phyloP scores from a whole-genome alignment of 2,888 invertebrate genomes.

The Zonitis immaculata region DNA sequence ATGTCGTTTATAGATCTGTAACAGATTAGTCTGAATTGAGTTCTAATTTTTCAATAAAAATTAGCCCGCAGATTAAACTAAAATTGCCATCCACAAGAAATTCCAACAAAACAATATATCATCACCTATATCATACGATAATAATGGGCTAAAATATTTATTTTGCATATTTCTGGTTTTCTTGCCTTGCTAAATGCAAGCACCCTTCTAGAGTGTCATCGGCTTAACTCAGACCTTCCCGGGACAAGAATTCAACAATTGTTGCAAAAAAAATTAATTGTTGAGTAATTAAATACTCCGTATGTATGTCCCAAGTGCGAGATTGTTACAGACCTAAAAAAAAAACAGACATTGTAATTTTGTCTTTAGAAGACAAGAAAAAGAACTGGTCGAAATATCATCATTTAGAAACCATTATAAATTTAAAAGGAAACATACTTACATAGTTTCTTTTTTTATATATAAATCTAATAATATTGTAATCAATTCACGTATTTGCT shows the following conservation, averaged over 20 bases:
- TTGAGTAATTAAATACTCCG: conserved; percentile 58
- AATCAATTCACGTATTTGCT: conserved; percentile 5
- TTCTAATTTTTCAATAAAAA: conserved; percentile 50
- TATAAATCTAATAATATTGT: not conserved
- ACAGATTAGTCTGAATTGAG: conserved; percentile 87
- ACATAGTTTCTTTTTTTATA: too few relatives aligned
- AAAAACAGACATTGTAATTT: not conserved
- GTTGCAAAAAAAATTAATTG: conserved; percentile 3
- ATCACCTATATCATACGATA: conserved; percentile 49
- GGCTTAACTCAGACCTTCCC: conserved; percentile 80
- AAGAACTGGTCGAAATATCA: conserved; percentile 11
- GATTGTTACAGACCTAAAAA: conserved; percentile 65
- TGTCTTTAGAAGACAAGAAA: not conserved
- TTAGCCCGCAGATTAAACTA: conserved; percentile 72
- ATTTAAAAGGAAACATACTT: too few relatives aligned
- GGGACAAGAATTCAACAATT: conserved; percentile 48
- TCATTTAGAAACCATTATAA: conserved; percentile 14
- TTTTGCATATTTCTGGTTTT: conserved; percentile 69
- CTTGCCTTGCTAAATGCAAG: conserved; percentile 60
- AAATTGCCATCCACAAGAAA: conserved; percentile 67
- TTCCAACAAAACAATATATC: conserved; percentile 57
- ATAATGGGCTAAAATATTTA: conserved; percentile 52
- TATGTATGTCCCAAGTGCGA: conserved; percentile 68
- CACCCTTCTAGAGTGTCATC: conserved; percentile 67
- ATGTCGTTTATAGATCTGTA: conserved; percentile 54